Base-by-base conservation (phyloP, 2,888 invertebrate species). In the Pachymerium ferrugineum region DNA sequence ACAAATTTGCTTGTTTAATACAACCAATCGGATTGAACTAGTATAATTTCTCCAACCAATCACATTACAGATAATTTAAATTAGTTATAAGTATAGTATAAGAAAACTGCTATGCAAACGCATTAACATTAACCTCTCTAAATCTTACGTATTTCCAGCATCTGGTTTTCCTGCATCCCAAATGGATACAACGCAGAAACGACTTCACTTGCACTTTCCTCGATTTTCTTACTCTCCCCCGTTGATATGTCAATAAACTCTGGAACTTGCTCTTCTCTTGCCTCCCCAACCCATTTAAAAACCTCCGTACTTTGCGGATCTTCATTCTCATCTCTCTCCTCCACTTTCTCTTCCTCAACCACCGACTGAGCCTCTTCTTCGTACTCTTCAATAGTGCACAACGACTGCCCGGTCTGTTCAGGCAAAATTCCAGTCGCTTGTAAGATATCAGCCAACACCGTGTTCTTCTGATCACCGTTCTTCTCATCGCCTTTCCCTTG, bases 381-480 rank as follows among this genome's bases (percentile, higher is more conserved):
- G 47, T 62, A 29, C 1, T 16, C 30, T 14, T n/a, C 30, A 1
- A 30, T n/a, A 1, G 28, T 35, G 22, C 25, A 72, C 3, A 30
- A 25, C 16, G 67, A 3, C 14, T 28, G 33, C 10, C 16, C 14
- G 19, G 38, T 2, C 35, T 19, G 22, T 68, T 75, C 74, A 5
- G 76, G 76, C 67, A 81, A 77, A 73, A 80, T 79, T 28, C 79
- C 80, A 35, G 82, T 79, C 29, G 80, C 80, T 77, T 83, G 81
- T 47, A 82, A 79, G 54, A 80, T 77, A 71, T 81, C 81, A 6
- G 80, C 79, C 33, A 81, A 76, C 75, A 80, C 78, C 72, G 80
- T 79, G 35, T 79, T 81, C 72, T 79, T 80, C 33, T 72, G 72
- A 72, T 72, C 72, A 42, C 29, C 54, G n/a, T 47, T 42, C 25